A percentile compares a stretch with the other conserved stretches of the same genome.
These are phyloP conservation scores for Apogon hyalosoma DNA, from an alignment of 2,797 vertebrate species.

Conservation along the genomic window DNA sequence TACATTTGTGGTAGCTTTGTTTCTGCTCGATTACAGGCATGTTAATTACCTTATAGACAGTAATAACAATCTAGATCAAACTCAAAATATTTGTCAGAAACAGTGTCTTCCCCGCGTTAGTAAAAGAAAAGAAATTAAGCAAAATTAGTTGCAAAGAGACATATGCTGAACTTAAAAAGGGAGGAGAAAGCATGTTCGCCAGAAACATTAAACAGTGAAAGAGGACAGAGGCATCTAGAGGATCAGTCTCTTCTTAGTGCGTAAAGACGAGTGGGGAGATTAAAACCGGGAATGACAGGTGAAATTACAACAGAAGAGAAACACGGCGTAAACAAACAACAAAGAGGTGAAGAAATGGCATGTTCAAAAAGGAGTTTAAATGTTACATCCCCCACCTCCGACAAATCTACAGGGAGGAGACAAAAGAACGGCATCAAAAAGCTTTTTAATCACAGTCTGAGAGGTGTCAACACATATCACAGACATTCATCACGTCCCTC, in stretches of 20 bases:
- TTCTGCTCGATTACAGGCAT: too few species aligned
- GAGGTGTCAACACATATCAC: conserved; percentile 36
- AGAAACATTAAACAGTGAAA: background rate
- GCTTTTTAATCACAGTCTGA: conserved; percentile 52
- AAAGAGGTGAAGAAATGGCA: background rate
- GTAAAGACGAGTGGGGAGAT: background rate
- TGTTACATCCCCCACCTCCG: conserved; percentile 3
- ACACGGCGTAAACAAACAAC: background rate
- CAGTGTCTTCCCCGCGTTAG: too few species aligned
- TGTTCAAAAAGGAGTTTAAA: background rate
- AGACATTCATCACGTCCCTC: conserved; percentile 51
- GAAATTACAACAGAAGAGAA: background rate
- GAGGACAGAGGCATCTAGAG: background rate
- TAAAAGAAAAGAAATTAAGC: too few species aligned
- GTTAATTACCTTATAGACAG: too few species aligned
- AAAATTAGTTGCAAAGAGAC: too few species aligned
- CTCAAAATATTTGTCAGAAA: too few species aligned
- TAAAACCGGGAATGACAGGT: background rate
- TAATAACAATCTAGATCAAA: too few species aligned
- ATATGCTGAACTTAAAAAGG: too few species aligned
- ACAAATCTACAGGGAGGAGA: background rate
- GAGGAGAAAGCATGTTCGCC: too few species aligned
- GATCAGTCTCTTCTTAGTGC: too few species aligned
- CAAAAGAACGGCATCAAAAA: conserved; percentile 30
- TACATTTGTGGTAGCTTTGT: too few species aligned